Percentiles rank a stretch among this genome's conserved stretches.
phyloP scores from a whole-genome alignment of 2,113 vertebrate genomes.

The Desmodus rotundus region DNA sequence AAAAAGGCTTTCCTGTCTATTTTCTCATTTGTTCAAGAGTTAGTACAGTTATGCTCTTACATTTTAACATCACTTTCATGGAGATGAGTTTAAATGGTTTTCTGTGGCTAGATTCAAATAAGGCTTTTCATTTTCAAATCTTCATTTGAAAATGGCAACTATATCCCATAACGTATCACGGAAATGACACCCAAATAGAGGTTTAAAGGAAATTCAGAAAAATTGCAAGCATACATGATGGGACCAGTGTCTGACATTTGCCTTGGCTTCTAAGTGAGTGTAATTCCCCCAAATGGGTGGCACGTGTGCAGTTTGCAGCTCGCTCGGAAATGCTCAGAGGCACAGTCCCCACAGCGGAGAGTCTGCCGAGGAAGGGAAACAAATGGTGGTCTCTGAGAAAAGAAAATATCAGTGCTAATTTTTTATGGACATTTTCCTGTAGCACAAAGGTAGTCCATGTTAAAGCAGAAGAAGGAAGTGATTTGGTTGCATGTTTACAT shows the following conservation, averaged over 20 bases:
- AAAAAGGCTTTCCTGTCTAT: neutral
- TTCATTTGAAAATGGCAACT: conserved; percentile 52
- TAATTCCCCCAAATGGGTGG: neutral
- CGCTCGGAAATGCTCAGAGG: neutral
- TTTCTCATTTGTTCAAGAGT: conserved; percentile 32
- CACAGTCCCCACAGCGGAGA: neutral
- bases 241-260: conserved; percentile 12
- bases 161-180: conserved; percentile 1
- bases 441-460: neutral
- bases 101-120: neutral
- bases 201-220: conserved; percentile 47
- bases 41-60: conserved; percentile 19
- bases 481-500: neutral
- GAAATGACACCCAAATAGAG: conserved; percentile 25
- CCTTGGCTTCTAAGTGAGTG: neutral
- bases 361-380: neutral
- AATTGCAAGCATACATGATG: neutral
- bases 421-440: neutral
- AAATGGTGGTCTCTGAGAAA: neutral
- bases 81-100: conserved; percentile 51
- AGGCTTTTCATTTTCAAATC: conserved; percentile 59
- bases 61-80: conserved; percentile 38
- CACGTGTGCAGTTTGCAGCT: neutral
- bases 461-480: neutral
- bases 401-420: neutral